phyloP scores from a whole-genome alignment of 2,888 invertebrate species.

The Priapulus caudatus region DNA sequence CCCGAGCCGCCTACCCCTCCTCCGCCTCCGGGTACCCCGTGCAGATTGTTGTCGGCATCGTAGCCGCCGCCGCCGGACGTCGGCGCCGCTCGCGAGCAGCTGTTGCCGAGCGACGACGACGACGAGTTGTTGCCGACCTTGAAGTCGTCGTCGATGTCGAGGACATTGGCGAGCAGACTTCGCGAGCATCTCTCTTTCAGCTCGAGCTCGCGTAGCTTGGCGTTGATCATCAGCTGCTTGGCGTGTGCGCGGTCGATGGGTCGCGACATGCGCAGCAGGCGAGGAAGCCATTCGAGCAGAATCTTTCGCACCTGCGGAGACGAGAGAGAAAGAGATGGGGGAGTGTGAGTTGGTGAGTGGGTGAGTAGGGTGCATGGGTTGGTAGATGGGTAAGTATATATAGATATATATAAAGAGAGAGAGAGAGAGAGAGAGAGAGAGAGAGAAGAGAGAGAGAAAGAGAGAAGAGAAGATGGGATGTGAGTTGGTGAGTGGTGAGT shows the following conservation, averaged over 20 bases:
- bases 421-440: too few species aligned
- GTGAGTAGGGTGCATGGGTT: too few species aligned
- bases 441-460: too few species aligned
- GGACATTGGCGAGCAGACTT: slow-evolving; percentile 85
- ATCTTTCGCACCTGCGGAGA: slow-evolving; percentile 92
- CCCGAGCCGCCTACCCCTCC: too few species aligned
- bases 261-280: slow-evolving; percentile 87
- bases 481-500: too few species aligned
- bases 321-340: too few species aligned
- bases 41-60: slow-evolving; percentile 2
- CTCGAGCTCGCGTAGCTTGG: slow-evolving; percentile 71
- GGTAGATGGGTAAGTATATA: too few species aligned
- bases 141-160: slow-evolving; percentile 94
- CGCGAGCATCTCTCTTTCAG: slow-evolving; percentile 84
- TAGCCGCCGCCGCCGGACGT: background rate
- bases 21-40: background rate
- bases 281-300: slow-evolving; percentile 94
- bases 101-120: too few species aligned
- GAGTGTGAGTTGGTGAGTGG: too few species aligned
- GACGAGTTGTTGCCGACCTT: background rate
- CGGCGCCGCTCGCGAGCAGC: background rate
- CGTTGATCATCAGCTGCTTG: slow-evolving; percentile 76
- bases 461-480: too few species aligned
- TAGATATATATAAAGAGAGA: too few species aligned
- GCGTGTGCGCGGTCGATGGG: slow-evolving; percentile 87